Evolutionary conservation across 1,140 invertebrate genomes (phyloP).

Genomic region (Anoplophora glabripennis): DNA sequence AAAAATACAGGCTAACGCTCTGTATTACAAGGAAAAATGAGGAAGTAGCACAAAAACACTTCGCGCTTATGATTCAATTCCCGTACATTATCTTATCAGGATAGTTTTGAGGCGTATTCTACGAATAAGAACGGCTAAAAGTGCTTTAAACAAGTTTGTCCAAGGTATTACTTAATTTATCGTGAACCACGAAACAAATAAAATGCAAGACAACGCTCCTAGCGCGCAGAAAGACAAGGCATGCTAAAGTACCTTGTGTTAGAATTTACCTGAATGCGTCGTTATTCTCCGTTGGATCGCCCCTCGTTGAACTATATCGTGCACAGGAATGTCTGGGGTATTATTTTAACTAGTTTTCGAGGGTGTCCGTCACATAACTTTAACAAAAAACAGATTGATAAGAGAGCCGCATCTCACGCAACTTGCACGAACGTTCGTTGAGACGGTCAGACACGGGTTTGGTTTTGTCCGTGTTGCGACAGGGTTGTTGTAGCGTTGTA

Average conservation of each 20-base stretch:
- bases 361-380: slow-evolving; percentile 25
- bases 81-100: slow-evolving; percentile 9
- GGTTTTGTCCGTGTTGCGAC: slow-evolving; percentile 40
- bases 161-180: not conserved
- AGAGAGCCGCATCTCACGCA: slow-evolving; percentile 28
- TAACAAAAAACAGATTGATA: slow-evolving; percentile 17
- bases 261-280: slow-evolving; percentile 25
- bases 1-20: no score
- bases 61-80: not conserved
- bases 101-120: slow-evolving; percentile 6
- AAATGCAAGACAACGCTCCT: slow-evolving; percentile 23
- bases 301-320: not conserved
- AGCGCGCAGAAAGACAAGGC: slow-evolving; percentile 28
- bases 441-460: slow-evolving; percentile 28
- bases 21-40: no score
- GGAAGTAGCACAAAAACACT: not conserved
- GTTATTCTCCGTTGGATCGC: slow-evolving; percentile 13
- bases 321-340: slow-evolving; percentile 3
- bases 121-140: not conserved
- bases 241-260: slow-evolving; percentile 29
- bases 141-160: not conserved
- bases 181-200: slow-evolving; percentile 7
- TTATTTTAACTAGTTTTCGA: slow-evolving; percentile 25
- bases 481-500: slow-evolving; percentile 28
- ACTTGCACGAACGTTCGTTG: slow-evolving; percentile 18